Evolutionary conservation across 2,113 vertebrate genomes (phyloP), one percentile per base, ranked within the genome.

Genomic region (Anseranas semipalmata): DNA sequence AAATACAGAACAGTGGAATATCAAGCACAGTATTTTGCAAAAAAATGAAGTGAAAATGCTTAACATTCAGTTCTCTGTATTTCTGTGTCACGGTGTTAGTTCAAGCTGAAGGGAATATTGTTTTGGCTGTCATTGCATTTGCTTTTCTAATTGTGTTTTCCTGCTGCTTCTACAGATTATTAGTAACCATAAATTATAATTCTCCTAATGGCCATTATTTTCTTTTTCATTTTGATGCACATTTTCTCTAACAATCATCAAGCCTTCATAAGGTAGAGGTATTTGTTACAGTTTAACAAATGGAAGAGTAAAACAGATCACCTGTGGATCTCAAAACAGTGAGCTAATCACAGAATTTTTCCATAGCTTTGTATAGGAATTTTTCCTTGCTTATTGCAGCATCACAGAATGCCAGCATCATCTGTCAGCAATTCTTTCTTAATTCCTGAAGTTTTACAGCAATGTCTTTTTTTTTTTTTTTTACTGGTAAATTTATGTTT

Each of bases 341-440:
- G 33, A 0, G 0, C 79, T 87, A 78, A 55, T 78, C 62, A 53
- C 5, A 21, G 10, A 33, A 3, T n/a, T 95, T 91, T 86, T 93
- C 15, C 7, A 6, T 43, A 45, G n/a, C 39, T 77, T 80, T 28
- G 21, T 17, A 17, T 62, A 37, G 16, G 41, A 85, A 70, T 48
- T 37, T 80, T 70, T 90, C 37, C 32, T 87, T 70, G 33, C 35
- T 83, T 93, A 68, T 53, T 90, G 24, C n/a, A 37, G 21, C 1
- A 0, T 58, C 8, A 28, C 59, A 0, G 1, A 43, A 72, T 65
- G 35, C 52, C 48, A 65, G 5, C 48, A 73, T 84, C 27, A 7
- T 60, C 22, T 85, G 58, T 87, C 52, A 89, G 52, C 28, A 45
- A 58, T 43, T 95, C 52, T 48, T 33, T 43, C 45, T 87, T 91